These are phyloP conservation scores for Parascotia fuliginaria DNA, from an alignment of 2,888 invertebrate species.

Conservation along the genomic window DNA sequence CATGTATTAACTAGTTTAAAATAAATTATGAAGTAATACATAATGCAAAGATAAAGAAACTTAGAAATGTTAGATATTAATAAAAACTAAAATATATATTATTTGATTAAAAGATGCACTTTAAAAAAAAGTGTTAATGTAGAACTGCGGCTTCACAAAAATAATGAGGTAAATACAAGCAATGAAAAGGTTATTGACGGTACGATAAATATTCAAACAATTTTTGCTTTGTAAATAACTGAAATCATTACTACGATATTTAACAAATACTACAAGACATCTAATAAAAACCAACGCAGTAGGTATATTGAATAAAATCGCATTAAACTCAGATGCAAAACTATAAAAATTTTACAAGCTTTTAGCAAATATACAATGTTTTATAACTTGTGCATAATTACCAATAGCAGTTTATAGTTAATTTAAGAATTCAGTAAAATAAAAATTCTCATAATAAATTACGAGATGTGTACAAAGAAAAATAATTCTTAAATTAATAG, in stretches of 20 bases:
- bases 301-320: too few species aligned
- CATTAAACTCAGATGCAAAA: too few species aligned
- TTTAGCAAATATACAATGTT: too few species aligned
- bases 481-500: neutral
- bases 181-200: conserved; percentile 1
- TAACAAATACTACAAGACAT: neutral
- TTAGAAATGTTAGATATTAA: too few species aligned
- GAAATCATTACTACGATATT: neutral
- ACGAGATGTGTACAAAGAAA: conserved; percentile 10
- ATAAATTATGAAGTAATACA: neutral
- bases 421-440: conserved; percentile 17
- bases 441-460: conserved; percentile 18
- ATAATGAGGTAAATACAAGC: neutral
- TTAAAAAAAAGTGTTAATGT: too few species aligned
- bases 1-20: conserved; percentile 6
- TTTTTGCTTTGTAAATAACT: neutral
- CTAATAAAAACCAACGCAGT: neutral
- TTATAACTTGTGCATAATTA: neutral
- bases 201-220: neutral
- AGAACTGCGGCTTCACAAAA: neutral
- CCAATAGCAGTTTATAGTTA: neutral
- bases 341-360: too few species aligned
- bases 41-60: too few species aligned
- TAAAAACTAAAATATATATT: too few species aligned
- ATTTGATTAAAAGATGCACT: too few species aligned